Evolutionary conservation across 2,888 invertebrate species (phyloP), one percentile per base, ranked within the genome.

Genomic region (Hydropsyche betteni): DNA sequence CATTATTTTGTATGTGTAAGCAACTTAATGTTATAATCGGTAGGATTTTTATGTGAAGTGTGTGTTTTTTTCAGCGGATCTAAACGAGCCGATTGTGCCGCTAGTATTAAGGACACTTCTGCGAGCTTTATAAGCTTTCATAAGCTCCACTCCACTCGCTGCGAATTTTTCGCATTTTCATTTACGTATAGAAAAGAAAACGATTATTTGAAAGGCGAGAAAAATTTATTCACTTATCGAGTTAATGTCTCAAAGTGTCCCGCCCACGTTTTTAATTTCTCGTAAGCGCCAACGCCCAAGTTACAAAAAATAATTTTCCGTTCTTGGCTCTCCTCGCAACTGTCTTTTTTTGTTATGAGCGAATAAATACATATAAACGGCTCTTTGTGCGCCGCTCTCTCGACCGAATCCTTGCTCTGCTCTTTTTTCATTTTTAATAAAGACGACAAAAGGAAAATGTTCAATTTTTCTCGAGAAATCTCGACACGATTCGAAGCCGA

Each of bases 351-450:
- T 10, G 36, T 64, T 34, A 33, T 34, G 16, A 34, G 12, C 36
- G 64, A 64, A 64, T 64, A 64, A 64, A 64, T 64, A 64, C 64
- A 64, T 36, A 64, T 36, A 64, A 64, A 64, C 36, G 34, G 36
- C 64, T n/a, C 34, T 64, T 36, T n/a, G 64, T 44, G 10, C 24
- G 61, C 33, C 33, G 33, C 61, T 10, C 10, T 61, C 34, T 36
- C 64, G n/a, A 36, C 64, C 55, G 7, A 64, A 44, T 64, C 12
- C n/a, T 34, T 64, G 34, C 24, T 16, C 44, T 64, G 12, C 36
- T 34, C 36, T 34, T 36, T 16, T 64, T 36, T 64, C 36, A 36
- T 64, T 64, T 64, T 64, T 64, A 64, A 64, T 64, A 64, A 44
- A 44, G 44, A 10, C 34, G 12, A 64, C 12, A 64, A 64, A 58